These are phyloP conservation scores for Spea multiplicata DNA, from an alignment of 2,113 vertebrate species.

Conservation along the genomic window DNA sequence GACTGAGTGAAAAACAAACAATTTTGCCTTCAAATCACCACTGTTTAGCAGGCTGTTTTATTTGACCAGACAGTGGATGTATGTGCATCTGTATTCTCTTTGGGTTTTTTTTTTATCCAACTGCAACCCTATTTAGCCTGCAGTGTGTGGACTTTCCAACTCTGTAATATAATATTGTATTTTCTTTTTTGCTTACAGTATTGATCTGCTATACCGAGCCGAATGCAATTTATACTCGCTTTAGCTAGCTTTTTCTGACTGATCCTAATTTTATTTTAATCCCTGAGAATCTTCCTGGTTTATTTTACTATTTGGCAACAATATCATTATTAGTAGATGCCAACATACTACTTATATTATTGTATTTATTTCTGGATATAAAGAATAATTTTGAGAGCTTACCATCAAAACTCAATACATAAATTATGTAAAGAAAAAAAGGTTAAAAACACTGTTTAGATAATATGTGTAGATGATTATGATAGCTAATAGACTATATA, in stretches of 20 bases:
- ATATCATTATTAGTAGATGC: too few relatives aligned
- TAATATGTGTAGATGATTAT: too few relatives aligned
- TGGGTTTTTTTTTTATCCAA: slow-evolving; percentile 11
- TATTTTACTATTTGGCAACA: too few relatives aligned
- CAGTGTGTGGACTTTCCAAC: slow-evolving; percentile 26
- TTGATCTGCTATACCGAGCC: slow-evolving; percentile 37
- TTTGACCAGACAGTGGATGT: slow-evolving; percentile 28
- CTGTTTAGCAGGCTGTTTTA: slow-evolving; percentile 5
- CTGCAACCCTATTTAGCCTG: slow-evolving; percentile 39
- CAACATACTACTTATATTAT: too few relatives aligned
- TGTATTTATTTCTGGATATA: too few relatives aligned
- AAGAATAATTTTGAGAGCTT: too few relatives aligned
- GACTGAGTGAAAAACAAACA: slow-evolving; percentile 13
- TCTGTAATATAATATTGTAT: slow-evolving; percentile 43
- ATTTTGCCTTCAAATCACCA: slow-evolving; percentile 30
- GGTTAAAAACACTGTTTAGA: too few relatives aligned
- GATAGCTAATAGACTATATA: too few relatives aligned
- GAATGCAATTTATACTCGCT: slow-evolving; percentile 39
- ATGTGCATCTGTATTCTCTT: slow-evolving; percentile 14
- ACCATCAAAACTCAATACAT: too few relatives aligned
- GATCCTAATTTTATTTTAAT: slow-evolving; percentile 22
- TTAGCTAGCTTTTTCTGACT: slow-evolving; percentile 15
- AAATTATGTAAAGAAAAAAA: too few relatives aligned
- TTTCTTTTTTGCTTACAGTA: slow-evolving; percentile 42
- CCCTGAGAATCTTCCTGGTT: background rate